Conservation (phyloP, 1,140 invertebrate species). For the Calosoma granatense region DNA sequence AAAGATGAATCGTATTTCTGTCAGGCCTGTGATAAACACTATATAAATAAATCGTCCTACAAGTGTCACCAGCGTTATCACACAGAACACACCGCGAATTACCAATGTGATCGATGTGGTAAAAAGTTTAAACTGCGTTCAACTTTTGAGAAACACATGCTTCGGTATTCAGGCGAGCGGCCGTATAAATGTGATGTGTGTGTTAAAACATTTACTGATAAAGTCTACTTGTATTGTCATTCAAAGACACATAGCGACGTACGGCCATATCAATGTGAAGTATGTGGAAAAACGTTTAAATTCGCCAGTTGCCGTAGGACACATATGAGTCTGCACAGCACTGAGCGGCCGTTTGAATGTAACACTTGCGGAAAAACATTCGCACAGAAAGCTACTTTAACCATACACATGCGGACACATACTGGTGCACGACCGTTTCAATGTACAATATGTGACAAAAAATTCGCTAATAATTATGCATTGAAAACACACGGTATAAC, state of each 20-base stretch:
- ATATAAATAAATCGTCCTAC: not conserved
- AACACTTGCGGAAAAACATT: constrained; percentile 9
- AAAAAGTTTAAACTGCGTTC: not conserved
- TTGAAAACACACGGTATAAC: not conserved
- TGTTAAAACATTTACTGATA: constrained; percentile 30
- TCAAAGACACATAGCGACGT: constrained; percentile 39
- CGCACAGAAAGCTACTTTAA: not conserved
- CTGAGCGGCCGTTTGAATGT: constrained; percentile 9
- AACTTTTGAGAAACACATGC: constrained; percentile 43
- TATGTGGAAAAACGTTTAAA: not conserved
- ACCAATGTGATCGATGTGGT: not conserved
- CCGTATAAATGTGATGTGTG: constrained; percentile 54
- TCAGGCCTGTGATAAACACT: not conserved
- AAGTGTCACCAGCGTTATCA: not conserved
- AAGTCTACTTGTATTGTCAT: constrained; percentile 38
- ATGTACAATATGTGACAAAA: not conserved
- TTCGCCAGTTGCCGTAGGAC: not conserved
- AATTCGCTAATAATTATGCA: not conserved
- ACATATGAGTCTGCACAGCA: not conserved
- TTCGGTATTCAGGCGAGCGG: constrained; percentile 58
- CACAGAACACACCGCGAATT: not conserved
- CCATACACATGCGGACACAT: constrained; percentile 1
- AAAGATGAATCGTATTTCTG: not conserved
- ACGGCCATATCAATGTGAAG: not conserved
- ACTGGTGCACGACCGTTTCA: not conserved